Base-by-base conservation (phyloP, 2,888 invertebrate genomes). In the Standfussiana lucernea region DNA sequence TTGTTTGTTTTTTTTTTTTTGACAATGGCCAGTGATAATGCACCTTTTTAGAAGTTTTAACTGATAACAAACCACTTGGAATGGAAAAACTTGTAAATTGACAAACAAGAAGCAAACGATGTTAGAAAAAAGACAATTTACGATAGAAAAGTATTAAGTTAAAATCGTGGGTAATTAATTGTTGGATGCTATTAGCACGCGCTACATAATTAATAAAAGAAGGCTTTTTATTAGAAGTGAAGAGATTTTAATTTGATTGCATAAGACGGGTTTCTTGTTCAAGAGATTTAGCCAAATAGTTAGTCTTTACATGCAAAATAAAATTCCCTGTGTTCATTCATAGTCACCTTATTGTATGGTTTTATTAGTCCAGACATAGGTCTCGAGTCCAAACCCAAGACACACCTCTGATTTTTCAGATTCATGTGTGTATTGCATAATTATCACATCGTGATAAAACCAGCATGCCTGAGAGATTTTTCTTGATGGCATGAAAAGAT, bases 1-100 rank as follows among this genome's bases (percentile, higher is more conserved):
- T 59, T 37, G 1, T 53, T 56, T 47, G 64, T 64, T 7, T 66
- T 64, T 80, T 80, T 70, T 70, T 18, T n/a, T 15, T 21, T 47
- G 18, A 62, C 84, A 66, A 80, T 70, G 53, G 66, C 53, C 69
- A 69, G 75, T 62, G 70, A 24, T 74, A 66, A 56, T 69, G 80
- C 40, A 47, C 35, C 37, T 70, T 66, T 83, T 62, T 21, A 47
- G 40, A 70, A 15, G 11, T 70, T 67, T 28, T 35, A 61, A 47
- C 61, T 66, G 32, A 56, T 62, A 70, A 83, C 32, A 50, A 61
- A 70, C 65, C 66, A 47, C 32, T 79, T 79, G n/a, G 56, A 64
- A 47, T 82, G n/a, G 21, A 77, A 50, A 15, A 10, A 35, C 28
- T 69, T 68, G 15, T 50, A 28, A 37, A 69, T 59, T 69, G 13